Evolutionary conservation across 2,888 invertebrate genomes (phyloP).

Genomic region (Diarsia mendica): DNA sequence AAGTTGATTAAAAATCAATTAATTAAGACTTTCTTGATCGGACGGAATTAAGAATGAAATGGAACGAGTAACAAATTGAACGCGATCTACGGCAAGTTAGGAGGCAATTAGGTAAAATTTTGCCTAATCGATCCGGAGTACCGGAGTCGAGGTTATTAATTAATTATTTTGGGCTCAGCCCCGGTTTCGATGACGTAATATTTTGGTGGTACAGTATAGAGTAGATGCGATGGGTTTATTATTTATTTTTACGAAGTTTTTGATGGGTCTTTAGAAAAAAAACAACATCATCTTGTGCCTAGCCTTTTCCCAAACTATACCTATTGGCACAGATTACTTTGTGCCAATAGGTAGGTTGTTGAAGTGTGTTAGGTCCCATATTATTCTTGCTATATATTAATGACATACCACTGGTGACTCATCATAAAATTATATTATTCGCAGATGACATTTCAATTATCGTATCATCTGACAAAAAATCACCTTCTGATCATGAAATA

Average conservation of each 20-base stretch:
- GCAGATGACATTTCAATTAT: too few relatives aligned
- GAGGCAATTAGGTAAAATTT: constrained; percentile 74
- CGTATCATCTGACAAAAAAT: too few relatives aligned
- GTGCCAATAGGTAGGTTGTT: too few relatives aligned
- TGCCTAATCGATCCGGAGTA: constrained; percentile 67
- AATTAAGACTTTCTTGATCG: constrained; percentile 60
- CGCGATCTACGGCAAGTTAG: constrained; percentile 70
- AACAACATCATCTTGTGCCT: too few relatives aligned
- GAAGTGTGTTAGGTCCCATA: too few relatives aligned
- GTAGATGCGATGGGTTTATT: constrained; percentile 6
- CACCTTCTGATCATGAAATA: too few relatives aligned
- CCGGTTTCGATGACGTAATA: constrained; percentile 60
- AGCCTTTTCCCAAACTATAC: too few relatives aligned
- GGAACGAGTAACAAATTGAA: constrained; percentile 72
- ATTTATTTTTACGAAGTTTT: not conserved
- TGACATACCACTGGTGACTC: too few relatives aligned
- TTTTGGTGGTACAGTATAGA: constrained; percentile 26
- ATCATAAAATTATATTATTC: too few relatives aligned
- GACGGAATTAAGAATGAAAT: constrained; percentile 71
- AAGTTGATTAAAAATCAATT: constrained; percentile 62
- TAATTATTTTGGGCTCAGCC: constrained; percentile 67
- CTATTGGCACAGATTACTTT: too few relatives aligned
- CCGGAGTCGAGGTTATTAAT: constrained; percentile 69
- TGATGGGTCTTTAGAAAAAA: not conserved
- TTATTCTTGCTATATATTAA: too few relatives aligned